Percentiles rank a stretch among this genome's conserved stretches.
phyloP scores from a whole-genome alignment of 2,113 vertebrate species.

The Petrocephalus microphthalmus region DNA sequence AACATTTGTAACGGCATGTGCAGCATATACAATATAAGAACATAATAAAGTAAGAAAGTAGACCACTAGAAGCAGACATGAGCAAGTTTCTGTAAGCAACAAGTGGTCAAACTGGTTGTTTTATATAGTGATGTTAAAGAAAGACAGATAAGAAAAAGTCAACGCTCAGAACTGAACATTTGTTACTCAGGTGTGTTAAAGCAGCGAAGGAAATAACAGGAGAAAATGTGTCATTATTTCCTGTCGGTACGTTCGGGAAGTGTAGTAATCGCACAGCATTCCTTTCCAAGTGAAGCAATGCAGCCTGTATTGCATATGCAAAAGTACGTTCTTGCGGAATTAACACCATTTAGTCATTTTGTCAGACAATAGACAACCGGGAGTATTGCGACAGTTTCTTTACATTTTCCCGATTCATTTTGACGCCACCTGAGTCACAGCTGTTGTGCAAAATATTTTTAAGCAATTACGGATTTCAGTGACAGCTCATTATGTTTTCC shows the following conservation, averaged over 20 bases:
- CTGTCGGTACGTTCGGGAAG: neutral
- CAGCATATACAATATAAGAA: neutral
- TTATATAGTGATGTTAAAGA: neutral
- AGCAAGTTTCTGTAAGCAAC: neutral
- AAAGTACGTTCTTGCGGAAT: neutral
- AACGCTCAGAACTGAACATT: neutral
- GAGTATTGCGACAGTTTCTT: neutral
- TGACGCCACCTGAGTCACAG: neutral
- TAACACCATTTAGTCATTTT: neutral
- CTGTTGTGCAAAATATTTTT: neutral
- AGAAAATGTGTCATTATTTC: conserved; percentile 4
- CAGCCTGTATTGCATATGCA: neutral
- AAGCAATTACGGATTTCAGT: neutral
- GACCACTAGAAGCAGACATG: neutral
- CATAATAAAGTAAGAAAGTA: neutral
- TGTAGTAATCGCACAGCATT: neutral
- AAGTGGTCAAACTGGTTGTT: neutral
- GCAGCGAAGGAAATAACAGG: neutral
- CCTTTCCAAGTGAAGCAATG: neutral
- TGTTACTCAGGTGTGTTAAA: neutral
- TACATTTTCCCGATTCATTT: neutral
- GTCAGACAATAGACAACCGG: neutral
- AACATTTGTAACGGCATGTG: neutral
- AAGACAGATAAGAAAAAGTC: neutral
- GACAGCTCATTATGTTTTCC: neutral